Evolutionary conservation across 2,888 invertebrate species (phyloP).

Genomic region (Pantelozetes paolii): DNA sequence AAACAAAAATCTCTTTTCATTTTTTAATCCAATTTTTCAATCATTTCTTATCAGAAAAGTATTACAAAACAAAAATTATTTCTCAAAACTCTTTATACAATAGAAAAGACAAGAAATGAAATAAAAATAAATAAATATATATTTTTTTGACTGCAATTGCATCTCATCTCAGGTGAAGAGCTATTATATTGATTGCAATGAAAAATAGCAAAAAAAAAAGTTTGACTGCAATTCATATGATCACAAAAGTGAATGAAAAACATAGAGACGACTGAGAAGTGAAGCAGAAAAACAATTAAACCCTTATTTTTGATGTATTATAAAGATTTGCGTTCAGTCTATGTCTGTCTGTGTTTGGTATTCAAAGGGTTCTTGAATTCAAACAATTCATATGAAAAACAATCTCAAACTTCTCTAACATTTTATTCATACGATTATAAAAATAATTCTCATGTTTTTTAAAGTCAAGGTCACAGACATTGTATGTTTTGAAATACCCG

Average conservation of each 20-base stretch:
- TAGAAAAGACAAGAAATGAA: background rate
- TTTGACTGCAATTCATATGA: background rate
- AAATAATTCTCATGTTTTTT: background rate
- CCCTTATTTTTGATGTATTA: background rate
- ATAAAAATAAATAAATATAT: slow-evolving; percentile 3
- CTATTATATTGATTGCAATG: background rate
- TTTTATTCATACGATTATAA: no score
- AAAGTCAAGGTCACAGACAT: slow-evolving; percentile 3
- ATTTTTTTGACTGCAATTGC: background rate
- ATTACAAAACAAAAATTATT: no score
- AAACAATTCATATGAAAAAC: no score
- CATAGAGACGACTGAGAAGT: slow-evolving; percentile 2
- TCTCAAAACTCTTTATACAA: no score
- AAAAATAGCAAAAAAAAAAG: no score
- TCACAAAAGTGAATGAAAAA: no score
- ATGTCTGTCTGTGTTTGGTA: background rate
- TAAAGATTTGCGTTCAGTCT: background rate
- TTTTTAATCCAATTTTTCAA: no score
- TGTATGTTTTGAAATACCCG: background rate
- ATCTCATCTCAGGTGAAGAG: slow-evolving; percentile 22
- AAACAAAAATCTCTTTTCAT: no score
- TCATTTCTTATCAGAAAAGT: no score
- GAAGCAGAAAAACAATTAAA: slow-evolving; percentile 25
- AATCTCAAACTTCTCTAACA: no score
- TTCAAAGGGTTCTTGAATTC: no score